Evolutionary conservation across 2,797 vertebrate genomes (phyloP).

Genomic region (Limosa lapponica): DNA sequence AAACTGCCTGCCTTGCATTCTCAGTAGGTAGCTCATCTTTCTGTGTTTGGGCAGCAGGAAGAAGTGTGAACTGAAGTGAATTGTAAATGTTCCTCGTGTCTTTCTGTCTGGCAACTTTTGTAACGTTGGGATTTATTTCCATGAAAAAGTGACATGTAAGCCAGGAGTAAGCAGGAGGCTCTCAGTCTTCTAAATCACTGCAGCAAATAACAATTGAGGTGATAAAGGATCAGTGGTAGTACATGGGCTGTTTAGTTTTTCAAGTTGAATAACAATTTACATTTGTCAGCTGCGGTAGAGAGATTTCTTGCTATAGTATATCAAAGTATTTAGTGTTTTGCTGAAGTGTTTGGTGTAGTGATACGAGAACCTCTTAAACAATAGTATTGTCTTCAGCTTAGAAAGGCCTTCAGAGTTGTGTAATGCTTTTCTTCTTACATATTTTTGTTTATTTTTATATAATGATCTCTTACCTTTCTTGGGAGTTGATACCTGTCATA

Average conservation of each 20-base stretch:
- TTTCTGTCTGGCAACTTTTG: neutral
- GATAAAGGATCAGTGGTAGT: neutral
- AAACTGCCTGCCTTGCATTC: constrained; percentile 51
- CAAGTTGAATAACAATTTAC: neutral
- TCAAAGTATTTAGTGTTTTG: neutral
- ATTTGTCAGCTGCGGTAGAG: neutral
- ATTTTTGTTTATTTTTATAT: neutral
- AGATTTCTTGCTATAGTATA: neutral
- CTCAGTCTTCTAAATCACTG: neutral
- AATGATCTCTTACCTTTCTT: neutral
- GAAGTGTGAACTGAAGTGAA: neutral
- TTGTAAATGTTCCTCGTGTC: neutral
- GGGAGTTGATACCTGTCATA: neutral
- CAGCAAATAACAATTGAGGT: neutral
- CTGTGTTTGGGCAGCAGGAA: constrained; percentile 13
- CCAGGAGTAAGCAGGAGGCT: neutral
- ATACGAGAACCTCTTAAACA: neutral
- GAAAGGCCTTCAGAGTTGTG: neutral
- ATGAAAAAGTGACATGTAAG: neutral
- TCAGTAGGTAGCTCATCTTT: constrained; percentile 42
- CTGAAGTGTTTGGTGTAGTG: neutral
- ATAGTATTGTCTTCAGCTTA: neutral
- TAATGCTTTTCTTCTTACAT: neutral
- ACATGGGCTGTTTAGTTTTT: neutral
- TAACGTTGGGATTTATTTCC: neutral